Percentiles rank a stretch among this genome's conserved stretches.
phyloP scores from a whole-genome alignment of 2,113 vertebrate species.

The Etia nguti region DNA sequence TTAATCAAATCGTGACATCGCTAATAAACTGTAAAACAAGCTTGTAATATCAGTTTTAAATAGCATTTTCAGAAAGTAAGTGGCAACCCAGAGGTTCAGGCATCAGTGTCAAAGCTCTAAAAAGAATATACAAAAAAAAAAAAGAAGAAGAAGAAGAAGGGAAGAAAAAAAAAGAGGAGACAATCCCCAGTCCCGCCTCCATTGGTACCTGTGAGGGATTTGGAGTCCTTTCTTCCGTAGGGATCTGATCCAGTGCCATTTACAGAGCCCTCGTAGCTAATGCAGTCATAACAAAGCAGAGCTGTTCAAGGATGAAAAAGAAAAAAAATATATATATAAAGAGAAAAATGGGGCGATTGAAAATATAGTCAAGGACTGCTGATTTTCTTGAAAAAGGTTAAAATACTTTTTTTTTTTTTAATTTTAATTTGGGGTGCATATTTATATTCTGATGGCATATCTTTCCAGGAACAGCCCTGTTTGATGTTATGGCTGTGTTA shows the following conservation, averaged over 20 bases:
- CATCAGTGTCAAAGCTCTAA: constrained; percentile 6
- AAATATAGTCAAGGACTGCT: constrained; percentile 33
- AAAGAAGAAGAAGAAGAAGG: constrained; percentile 5
- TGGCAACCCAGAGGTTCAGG: neutral
- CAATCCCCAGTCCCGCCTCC: constrained; percentile 45
- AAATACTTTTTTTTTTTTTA: neutral
- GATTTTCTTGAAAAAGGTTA: constrained; percentile 9
- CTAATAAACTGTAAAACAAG: neutral
- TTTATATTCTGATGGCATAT: constrained; percentile 11
- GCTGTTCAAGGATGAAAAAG: constrained; percentile 73
- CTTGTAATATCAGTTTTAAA: neutral
- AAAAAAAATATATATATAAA: constrained; percentile 44
- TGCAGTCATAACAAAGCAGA: constrained; percentile 82
- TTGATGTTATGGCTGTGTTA: constrained; percentile 69
- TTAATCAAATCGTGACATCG: neutral
- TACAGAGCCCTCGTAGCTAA: constrained; percentile 75
- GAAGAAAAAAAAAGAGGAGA: constrained; percentile 23
- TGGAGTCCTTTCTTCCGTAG: constrained; percentile 66
- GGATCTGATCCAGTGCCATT: constrained; percentile 70
- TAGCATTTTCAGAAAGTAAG: neutral
- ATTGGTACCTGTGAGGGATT: constrained; percentile 75
- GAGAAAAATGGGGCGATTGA: constrained; percentile 41
- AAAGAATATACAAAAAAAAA: constrained; percentile 14
- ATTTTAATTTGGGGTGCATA: constrained; percentile 1
- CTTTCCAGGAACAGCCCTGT: constrained; percentile 69